Conservation (phyloP, 1,140 invertebrate genomes). For the Papilio xuthus region DNA sequence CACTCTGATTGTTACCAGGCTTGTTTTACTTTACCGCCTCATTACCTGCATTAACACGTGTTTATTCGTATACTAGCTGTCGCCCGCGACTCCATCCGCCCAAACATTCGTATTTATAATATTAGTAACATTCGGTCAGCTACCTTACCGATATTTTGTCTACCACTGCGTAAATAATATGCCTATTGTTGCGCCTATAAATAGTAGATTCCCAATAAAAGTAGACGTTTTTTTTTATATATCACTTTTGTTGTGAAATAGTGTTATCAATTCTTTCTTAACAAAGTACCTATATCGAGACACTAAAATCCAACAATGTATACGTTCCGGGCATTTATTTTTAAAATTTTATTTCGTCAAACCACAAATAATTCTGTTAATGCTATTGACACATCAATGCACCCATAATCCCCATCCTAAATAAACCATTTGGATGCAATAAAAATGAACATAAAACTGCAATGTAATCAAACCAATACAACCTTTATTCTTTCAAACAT, state of each 20-base stretch:
- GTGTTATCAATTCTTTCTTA: not conserved
- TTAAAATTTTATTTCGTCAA: slow-evolving; percentile 36
- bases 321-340: not conserved
- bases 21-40: not conserved
- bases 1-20: not conserved
- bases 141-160: not conserved
- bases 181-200: too few species aligned
- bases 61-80: not conserved
- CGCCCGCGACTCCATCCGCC: too few species aligned
- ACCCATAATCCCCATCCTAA: slow-evolving; percentile 49
- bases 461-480: not conserved
- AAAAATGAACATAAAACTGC: slow-evolving; percentile 36
- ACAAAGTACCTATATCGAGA: not conserved
- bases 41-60: not conserved
- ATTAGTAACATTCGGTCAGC: too few species aligned
- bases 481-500: not conserved
- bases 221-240: not conserved
- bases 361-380: slow-evolving; percentile 50
- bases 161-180: too few species aligned
- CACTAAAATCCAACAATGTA: not conserved
- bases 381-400: slow-evolving; percentile 53
- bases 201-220: too few species aligned
- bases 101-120: too few species aligned
- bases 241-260: not conserved
- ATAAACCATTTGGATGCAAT: slow-evolving; percentile 50